Conservation (phyloP, 2,888 invertebrate genomes). For the Autographa gamma region DNA sequence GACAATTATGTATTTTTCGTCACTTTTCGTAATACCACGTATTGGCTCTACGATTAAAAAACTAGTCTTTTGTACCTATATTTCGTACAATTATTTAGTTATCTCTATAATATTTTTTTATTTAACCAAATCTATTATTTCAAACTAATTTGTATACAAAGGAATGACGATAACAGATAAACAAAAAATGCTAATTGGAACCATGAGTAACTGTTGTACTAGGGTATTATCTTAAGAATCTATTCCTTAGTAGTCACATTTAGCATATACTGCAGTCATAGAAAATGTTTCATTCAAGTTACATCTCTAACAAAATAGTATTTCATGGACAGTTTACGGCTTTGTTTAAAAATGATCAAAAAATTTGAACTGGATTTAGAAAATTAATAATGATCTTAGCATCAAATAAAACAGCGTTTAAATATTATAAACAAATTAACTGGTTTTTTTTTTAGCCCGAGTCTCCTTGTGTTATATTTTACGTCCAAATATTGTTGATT, state of each 20-base stretch:
- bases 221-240: background rate
- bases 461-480: background rate
- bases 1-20: slow-evolving; percentile 42
- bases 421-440: background rate
- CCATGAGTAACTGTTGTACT: background rate
- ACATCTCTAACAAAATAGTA: background rate
- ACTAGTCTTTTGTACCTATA: background rate
- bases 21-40: background rate
- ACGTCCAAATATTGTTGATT: slow-evolving; percentile 3
- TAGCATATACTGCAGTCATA: background rate
- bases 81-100: slow-evolving; percentile 22
- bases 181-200: background rate
- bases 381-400: no score
- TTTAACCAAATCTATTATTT: background rate
- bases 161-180: background rate
- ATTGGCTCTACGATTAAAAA: background rate
- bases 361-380: no score
- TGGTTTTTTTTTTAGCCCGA: background rate
- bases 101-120: slow-evolving; percentile 15
- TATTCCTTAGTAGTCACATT: background rate
- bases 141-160: no score
- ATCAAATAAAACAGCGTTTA: no score
- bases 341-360: background rate
- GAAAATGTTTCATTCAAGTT: no score
- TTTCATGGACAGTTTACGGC: background rate